A percentile compares a stretch with the other conserved stretches of the same genome.
phyloP scores from a whole-genome alignment of 1,140 invertebrate genomes.

The Procambarus clarkii region DNA sequence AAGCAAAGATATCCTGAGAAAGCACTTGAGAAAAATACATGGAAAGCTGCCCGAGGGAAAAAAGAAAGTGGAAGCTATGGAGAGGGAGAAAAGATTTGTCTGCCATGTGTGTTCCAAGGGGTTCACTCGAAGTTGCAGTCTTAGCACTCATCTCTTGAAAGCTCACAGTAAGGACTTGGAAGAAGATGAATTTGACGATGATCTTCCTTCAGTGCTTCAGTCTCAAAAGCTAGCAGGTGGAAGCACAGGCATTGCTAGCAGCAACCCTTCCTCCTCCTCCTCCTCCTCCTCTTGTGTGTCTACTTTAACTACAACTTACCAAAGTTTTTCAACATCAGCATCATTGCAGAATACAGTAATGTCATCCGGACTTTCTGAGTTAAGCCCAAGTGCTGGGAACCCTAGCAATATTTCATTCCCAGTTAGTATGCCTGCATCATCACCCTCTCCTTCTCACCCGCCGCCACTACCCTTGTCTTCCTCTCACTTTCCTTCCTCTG shows the following conservation, averaged over 20 bases:
- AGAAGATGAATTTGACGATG: conserved; percentile 63
- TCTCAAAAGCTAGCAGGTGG: not conserved
- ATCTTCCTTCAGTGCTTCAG: conserved; percentile 43
- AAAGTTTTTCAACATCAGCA: conserved; percentile 9
- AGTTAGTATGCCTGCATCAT: conserved; percentile 17
- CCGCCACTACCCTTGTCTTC: conserved; percentile 19
- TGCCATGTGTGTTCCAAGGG: conserved; percentile 62
- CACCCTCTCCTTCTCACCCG: not conserved
- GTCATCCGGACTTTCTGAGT: not conserved
- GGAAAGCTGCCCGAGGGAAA: conserved; percentile 50
- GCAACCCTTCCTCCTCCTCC: not conserved
- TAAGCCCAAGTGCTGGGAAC: not conserved
- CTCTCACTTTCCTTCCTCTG: conserved; percentile 33
- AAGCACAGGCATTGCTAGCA: not conserved
- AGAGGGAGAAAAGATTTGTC: conserved; percentile 54
- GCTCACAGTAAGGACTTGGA: conserved; percentile 58
- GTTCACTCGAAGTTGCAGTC: conserved; percentile 57
- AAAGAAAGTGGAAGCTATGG: conserved; percentile 30
- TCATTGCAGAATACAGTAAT: not conserved
- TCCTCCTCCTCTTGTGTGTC: not conserved
- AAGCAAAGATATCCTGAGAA: conserved; percentile 47
- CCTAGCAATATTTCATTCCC: not conserved
- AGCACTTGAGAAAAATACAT: conserved; percentile 57
- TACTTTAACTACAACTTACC: not conserved
- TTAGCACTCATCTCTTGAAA: conserved; percentile 55